Conservation (phyloP, 2,888 invertebrate species). For the Callosobruchus maculatus region DNA sequence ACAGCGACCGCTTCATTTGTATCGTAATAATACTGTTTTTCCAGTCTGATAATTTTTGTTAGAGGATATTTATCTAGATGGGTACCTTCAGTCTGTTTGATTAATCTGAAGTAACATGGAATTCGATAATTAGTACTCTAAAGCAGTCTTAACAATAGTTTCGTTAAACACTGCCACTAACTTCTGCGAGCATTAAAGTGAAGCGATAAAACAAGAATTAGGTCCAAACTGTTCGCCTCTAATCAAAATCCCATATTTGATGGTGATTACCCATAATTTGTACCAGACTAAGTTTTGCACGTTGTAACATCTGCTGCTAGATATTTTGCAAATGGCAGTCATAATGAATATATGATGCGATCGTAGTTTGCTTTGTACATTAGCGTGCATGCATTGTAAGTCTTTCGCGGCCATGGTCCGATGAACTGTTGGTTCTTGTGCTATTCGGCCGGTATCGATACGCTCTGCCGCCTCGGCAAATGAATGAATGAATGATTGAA, state of each 20-base stretch:
- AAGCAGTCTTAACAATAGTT: no score
- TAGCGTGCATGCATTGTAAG: not conserved
- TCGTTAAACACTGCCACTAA: not conserved
- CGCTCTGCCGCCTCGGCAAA: no score
- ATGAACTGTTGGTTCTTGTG: no score
- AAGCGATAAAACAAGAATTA: constrained; percentile 36
- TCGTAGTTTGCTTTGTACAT: constrained; percentile 14
- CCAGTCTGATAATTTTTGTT: no score
- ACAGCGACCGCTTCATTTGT: not conserved
- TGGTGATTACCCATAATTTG: constrained; percentile 42
- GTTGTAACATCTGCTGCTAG: constrained; percentile 25
- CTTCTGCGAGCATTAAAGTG: not conserved
- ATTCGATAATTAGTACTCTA: no score
- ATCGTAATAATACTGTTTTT: not conserved
- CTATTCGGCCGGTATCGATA: no score
- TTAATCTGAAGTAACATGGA: no score
- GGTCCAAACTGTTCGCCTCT: constrained; percentile 35
- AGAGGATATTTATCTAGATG: no score
- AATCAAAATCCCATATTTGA: constrained; percentile 43
- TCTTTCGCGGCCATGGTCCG: no score
- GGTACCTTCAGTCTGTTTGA: no score
- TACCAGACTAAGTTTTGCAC: constrained; percentile 12
- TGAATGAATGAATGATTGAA: no score
- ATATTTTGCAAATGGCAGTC: constrained; percentile 35
- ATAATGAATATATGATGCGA: constrained; percentile 35